phyloP scores from a whole-genome alignment of 2,113 vertebrate genomes.

The Podocnemis expansa region DNA sequence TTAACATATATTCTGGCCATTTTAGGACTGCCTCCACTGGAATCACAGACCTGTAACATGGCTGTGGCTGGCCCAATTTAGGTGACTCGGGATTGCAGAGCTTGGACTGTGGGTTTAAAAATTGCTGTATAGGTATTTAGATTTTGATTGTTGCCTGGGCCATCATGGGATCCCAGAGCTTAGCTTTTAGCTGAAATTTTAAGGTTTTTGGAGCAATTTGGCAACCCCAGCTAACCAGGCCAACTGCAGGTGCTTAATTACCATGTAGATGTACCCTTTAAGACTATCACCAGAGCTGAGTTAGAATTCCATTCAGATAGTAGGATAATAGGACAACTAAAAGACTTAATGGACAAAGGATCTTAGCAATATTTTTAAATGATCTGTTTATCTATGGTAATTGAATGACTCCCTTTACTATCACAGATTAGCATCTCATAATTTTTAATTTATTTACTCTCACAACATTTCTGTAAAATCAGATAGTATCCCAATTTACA shows the following conservation, averaged over 20 bases:
- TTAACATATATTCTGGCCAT: not conserved
- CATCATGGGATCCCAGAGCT: not conserved
- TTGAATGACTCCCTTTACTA: not conserved
- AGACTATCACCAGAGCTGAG: not conserved
- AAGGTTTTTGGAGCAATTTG: too few species aligned
- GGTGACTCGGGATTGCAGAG: not conserved
- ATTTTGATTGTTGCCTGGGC: not conserved
- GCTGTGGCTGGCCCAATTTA: not conserved
- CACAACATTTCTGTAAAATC: not conserved
- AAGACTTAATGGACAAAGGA: not conserved
- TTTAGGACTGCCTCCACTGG: not conserved
- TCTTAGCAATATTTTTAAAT: not conserved
- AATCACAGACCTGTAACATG: not conserved
- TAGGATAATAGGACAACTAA: rapidly evolving
- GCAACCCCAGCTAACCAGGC: too few species aligned
- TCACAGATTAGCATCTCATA: not conserved
- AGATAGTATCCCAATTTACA: not conserved
- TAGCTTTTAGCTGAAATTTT: too few species aligned
- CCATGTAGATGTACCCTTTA: not conserved
- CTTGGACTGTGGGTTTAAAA: not conserved
- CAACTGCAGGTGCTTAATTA: too few species aligned
- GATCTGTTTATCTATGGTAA: not conserved
- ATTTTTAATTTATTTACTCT: not conserved
- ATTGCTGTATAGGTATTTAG: not conserved
- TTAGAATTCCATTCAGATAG: not conserved